A percentile compares a stretch with the other conserved stretches of the same genome.
These are phyloP conservation scores for Hafferia zeledoni DNA, from an alignment of 2,797 vertebrate species.

Conservation along the genomic window DNA sequence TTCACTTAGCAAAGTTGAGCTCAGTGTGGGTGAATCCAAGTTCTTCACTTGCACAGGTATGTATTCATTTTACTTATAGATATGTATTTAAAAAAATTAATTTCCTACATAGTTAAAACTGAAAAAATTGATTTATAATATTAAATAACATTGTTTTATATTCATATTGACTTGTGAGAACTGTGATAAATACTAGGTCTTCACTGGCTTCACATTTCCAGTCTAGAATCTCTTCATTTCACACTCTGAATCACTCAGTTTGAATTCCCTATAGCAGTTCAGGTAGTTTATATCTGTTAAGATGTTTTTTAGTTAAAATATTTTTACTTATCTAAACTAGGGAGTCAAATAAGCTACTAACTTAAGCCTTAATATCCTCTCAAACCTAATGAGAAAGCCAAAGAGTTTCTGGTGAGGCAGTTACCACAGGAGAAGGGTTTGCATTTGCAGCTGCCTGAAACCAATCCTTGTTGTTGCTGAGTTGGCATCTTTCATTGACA, in stretches of 20 bases:
- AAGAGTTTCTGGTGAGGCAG: background rate
- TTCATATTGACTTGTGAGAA: background rate
- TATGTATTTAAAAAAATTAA: too few relatives aligned
- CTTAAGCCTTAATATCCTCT: background rate
- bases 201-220: background rate
- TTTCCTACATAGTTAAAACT: background rate
- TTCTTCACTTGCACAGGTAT: slow-evolving; percentile 99
- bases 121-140: background rate
- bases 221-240: background rate
- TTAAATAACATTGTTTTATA: background rate
- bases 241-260: background rate
- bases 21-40: slow-evolving; percentile 97
- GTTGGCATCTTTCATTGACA: background rate
- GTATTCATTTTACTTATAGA: background rate
- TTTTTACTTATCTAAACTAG: background rate
- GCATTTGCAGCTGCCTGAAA: background rate
- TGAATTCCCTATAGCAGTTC: background rate
- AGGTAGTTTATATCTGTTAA: background rate
- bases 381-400: background rate
- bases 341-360: background rate
- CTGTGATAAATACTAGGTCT: background rate
- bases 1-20: slow-evolving; percentile 96
- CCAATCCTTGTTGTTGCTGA: background rate
- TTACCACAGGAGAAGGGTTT: background rate
- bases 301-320: background rate